Evolutionary conservation across 2,888 invertebrate species (phyloP).

Genomic region (Harpalus rubripes): DNA sequence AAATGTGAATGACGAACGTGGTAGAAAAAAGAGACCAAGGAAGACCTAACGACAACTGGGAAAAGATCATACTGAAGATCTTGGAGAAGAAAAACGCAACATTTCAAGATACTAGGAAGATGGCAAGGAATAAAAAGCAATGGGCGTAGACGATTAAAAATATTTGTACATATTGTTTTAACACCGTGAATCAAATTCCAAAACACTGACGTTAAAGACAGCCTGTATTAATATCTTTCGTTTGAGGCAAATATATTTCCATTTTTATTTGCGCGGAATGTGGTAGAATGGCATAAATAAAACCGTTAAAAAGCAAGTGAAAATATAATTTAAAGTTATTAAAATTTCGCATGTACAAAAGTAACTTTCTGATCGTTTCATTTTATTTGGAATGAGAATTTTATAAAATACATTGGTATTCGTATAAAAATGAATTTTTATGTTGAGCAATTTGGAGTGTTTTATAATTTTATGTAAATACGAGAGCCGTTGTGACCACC

Average conservation of each 20-base stretch:
- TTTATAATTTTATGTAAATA: slow-evolving; percentile 63
- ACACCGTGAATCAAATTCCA: too few species aligned
- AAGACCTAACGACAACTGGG: too few species aligned
- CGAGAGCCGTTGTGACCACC: slow-evolving; percentile 49
- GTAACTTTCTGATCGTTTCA: slow-evolving; percentile 35
- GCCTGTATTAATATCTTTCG: too few species aligned
- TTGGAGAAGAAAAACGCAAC: too few species aligned
- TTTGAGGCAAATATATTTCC: neutral
- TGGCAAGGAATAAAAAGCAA: too few species aligned
- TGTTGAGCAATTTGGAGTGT: slow-evolving; percentile 45
- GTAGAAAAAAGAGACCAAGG: too few species aligned
- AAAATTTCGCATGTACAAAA: neutral
- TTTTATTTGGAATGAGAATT: slow-evolving; percentile 40
- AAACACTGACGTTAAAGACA: too few species aligned
- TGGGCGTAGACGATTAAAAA: too few species aligned
- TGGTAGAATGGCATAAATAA: neutral
- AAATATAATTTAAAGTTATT: slow-evolving; percentile 7
- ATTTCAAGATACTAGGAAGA: too few species aligned
- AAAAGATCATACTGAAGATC: too few species aligned
- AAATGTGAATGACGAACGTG: too few species aligned
- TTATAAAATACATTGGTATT: slow-evolving; percentile 51
- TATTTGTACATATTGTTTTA: too few species aligned
- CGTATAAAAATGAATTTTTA: slow-evolving; percentile 60
- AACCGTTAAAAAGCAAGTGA: neutral
- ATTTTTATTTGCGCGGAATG: neutral